Percentiles rank a stretch among this genome's conserved stretches.
phyloP scores from a whole-genome alignment of 1,140 invertebrate species.

The Trypoxylus dichotomus region DNA sequence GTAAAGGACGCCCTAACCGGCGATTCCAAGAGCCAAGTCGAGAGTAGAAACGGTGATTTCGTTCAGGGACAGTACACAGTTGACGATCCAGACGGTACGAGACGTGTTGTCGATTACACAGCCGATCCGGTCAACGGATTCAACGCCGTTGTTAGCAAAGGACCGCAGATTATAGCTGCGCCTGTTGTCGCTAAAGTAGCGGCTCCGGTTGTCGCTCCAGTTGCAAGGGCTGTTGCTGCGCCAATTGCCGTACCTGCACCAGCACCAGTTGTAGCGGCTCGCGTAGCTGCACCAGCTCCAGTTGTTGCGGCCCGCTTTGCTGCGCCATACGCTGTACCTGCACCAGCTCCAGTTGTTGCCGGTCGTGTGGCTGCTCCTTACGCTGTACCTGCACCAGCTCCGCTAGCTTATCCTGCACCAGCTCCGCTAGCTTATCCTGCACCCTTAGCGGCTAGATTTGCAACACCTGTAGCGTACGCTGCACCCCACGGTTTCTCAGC shows the following conservation, averaged over 20 bases:
- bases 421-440: neutral
- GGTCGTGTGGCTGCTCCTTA: slow-evolving; percentile 32
- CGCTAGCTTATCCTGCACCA: neutral
- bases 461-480: slow-evolving; percentile 5
- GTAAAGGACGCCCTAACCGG: slow-evolving; percentile 61
- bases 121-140: slow-evolving; percentile 60
- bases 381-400: neutral
- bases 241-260: slow-evolving; percentile 23
- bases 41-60: slow-evolving; percentile 60
- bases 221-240: slow-evolving; percentile 26
- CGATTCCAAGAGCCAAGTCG: slow-evolving; percentile 60
- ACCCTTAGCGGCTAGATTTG: neutral
- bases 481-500: neutral
- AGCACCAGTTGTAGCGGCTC: neutral
- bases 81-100: slow-evolving; percentile 65
- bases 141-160: slow-evolving; percentile 54
- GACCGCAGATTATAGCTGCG: slow-evolving; percentile 41
- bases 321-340: neutral
- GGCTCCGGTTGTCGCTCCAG: slow-evolving; percentile 28
- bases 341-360: neutral
- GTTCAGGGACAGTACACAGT: slow-evolving; percentile 65
- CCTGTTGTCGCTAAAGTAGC: slow-evolving; percentile 45
- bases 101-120: slow-evolving; percentile 67
- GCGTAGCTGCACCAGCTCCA: slow-evolving; percentile 21
- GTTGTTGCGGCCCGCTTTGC: neutral